Conservation (phyloP, 2,113 vertebrate species). For the Notarius quadriscutis region DNA sequence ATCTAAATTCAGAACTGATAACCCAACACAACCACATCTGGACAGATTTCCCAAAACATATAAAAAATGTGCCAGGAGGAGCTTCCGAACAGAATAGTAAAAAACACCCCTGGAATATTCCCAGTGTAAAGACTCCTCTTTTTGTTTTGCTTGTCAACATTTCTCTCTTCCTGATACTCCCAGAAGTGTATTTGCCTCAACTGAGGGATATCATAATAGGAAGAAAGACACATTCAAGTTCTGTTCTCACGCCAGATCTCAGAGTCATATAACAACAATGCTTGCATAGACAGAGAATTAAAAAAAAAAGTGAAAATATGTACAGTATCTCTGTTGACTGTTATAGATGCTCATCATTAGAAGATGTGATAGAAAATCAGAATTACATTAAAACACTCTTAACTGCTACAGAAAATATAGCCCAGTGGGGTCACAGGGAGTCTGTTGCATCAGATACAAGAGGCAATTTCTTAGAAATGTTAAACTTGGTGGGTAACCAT, state of each 20-base stretch:
- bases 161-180: too few species aligned
- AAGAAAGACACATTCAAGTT: slow-evolving; percentile 12
- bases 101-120: too few species aligned
- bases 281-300: slow-evolving; percentile 37
- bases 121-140: too few species aligned
- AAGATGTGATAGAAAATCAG: slow-evolving; percentile 30
- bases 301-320: slow-evolving; percentile 4
- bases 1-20: too few species aligned
- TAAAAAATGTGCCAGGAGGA: too few species aligned
- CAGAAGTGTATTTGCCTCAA: too few species aligned
- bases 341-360: not conserved
- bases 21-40: too few species aligned
- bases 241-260: slow-evolving; percentile 42
- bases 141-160: too few species aligned
- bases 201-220: too few species aligned
- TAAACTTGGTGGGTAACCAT: slow-evolving; percentile 43
- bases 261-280: slow-evolving; percentile 42
- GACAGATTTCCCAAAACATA: too few species aligned
- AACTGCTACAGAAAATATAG: slow-evolving; percentile 33
- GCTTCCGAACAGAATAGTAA: too few species aligned
- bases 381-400: slow-evolving; percentile 42
- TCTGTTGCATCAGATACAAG: slow-evolving; percentile 14
- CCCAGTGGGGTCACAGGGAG: not conserved
- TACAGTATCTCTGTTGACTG: not conserved
- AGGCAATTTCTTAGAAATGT: slow-evolving; percentile 37